Evolutionary conservation across 2,113 vertebrate species (phyloP).

Genomic region (Ginglymostoma cirratum): DNA sequence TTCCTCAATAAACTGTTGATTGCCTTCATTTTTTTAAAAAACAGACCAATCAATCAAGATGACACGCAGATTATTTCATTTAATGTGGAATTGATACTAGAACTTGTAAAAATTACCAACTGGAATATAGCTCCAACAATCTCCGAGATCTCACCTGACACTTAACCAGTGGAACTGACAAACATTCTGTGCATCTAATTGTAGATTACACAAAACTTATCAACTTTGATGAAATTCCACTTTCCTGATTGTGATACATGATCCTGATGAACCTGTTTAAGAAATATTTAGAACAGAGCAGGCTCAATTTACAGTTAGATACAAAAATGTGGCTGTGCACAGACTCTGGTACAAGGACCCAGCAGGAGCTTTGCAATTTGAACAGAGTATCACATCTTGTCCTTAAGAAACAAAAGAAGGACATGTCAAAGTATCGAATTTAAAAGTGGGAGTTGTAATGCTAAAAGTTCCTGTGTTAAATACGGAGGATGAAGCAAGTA

Average conservation of each 20-base stretch:
- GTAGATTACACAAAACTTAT: not conserved
- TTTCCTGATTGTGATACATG: not conserved
- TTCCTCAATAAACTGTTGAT: constrained; percentile 1
- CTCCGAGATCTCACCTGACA: not conserved
- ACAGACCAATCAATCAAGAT: not conserved
- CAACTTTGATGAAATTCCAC: not conserved
- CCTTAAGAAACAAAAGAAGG: not conserved
- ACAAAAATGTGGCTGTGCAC: not conserved
- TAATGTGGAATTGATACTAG: not conserved
- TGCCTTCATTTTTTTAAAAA: not conserved
- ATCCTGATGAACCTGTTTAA: not conserved
- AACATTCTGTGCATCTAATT: not conserved
- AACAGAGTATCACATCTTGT: not conserved
- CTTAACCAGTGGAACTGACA: not conserved
- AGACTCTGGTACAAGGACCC: not conserved
- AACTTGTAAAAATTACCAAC: not conserved
- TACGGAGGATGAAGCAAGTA: not conserved
- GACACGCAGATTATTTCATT: not conserved
- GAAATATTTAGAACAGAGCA: not conserved
- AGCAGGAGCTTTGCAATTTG: not conserved
- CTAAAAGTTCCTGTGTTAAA: not conserved
- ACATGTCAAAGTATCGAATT: not conserved
- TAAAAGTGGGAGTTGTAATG: not conserved
- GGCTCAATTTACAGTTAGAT: not conserved
- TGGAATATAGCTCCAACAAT: not conserved